Evolutionary conservation across 1,140 invertebrate species (phyloP).

Genomic region (Colletes gigas): DNA sequence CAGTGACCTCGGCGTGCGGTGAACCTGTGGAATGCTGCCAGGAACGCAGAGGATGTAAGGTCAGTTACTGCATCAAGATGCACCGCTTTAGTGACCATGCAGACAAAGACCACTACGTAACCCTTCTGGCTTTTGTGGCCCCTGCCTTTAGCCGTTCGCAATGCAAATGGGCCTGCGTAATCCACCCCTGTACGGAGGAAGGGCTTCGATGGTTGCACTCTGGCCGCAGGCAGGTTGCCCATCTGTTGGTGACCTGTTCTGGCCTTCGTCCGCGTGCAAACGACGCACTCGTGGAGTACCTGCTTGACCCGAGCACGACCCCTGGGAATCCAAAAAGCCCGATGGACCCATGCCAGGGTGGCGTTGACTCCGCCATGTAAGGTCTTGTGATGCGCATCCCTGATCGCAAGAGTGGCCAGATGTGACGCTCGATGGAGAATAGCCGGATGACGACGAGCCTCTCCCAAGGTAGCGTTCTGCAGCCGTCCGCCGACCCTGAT

Average conservation of each 20-base stretch:
- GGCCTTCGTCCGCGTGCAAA: not conserved
- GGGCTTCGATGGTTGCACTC: not conserved
- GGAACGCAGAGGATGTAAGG: not conserved
- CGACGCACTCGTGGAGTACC: not conserved
- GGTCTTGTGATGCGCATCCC: not conserved
- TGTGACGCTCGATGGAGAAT: not conserved
- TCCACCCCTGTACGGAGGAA: not conserved
- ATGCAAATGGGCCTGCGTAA: not conserved
- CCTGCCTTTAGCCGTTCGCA: not conserved
- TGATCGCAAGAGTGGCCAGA: not conserved
- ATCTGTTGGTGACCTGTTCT: not conserved
- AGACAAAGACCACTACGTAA: not conserved
- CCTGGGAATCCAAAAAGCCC: not conserved
- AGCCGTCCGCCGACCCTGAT: slow-evolving; percentile 36
- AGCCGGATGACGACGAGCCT: slow-evolving; percentile 8
- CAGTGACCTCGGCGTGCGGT: not conserved
- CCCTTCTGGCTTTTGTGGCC: slow-evolving; percentile 1
- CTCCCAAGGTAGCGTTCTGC: not conserved
- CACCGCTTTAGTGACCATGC: not conserved
- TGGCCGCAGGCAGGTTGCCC: not conserved
- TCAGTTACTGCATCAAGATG: not conserved
- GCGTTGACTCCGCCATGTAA: slow-evolving; percentile 2
- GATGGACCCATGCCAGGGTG: not conserved
- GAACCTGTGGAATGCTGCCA: not conserved
- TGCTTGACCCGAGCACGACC: not conserved